These are phyloP conservation scores for Aproaerema taeniolella DNA, from an alignment of 2,888 invertebrate species.

Conservation along the genomic window DNA sequence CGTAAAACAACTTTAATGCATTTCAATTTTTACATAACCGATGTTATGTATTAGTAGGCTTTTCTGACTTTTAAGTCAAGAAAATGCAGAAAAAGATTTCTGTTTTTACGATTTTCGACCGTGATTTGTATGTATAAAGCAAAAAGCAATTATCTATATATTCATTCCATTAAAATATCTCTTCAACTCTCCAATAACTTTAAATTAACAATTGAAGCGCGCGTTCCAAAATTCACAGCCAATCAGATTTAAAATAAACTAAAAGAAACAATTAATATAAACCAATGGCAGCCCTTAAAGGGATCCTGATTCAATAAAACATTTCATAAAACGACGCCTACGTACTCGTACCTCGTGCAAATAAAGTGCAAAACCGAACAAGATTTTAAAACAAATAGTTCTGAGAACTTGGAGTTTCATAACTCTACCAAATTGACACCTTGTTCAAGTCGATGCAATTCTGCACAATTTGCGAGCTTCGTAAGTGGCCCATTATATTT, in stretches of 20 bases:
- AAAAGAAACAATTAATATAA: conserved; percentile 11
- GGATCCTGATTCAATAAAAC: conserved; percentile 45
- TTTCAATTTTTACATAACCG: too few relatives aligned
- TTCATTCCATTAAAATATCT: too few relatives aligned
- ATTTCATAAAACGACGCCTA: conserved; percentile 52
- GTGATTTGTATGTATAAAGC: too few relatives aligned
- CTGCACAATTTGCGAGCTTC: conserved; percentile 68
- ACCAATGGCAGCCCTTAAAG: conserved; percentile 11
- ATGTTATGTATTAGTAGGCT: too few relatives aligned
- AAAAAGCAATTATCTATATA: too few relatives aligned
- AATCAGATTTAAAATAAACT: conserved; percentile 2
- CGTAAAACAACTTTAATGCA: too few relatives aligned
- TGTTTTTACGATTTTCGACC: too few relatives aligned
- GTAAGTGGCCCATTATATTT: conserved; percentile 73
- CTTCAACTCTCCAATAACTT: too few relatives aligned
- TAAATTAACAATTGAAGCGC: too few relatives aligned
- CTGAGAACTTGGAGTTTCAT: conserved; percentile 69
- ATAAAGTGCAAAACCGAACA: conserved; percentile 54
- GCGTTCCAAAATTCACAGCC: conserved; percentile 18
- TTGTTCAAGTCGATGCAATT: conserved; percentile 69
- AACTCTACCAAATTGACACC: conserved; percentile 76
- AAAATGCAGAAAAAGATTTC: too few relatives aligned
- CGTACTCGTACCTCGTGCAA: conserved; percentile 47
- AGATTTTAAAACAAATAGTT: conserved; percentile 73
- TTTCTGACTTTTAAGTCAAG: too few relatives aligned